phyloP scores from a whole-genome alignment of 30 jellyfish, hydroid and myxozoan genomes.

The Aurelia aurita complex sp. Pacific region DNA sequence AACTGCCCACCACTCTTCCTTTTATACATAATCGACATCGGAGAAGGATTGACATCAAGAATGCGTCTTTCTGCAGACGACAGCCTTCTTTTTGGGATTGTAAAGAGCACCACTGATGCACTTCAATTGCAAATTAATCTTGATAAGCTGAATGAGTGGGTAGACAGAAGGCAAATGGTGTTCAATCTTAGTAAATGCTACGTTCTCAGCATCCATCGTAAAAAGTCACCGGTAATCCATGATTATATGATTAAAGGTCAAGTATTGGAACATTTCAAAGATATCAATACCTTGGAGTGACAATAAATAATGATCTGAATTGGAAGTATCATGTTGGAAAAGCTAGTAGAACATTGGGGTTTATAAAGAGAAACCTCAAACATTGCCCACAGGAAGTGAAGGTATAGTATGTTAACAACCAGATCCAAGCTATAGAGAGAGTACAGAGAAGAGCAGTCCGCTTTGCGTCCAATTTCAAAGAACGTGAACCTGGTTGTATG shows the following conservation, averaged over 20 bases:
- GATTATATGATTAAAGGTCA: constrained; percentile 32
- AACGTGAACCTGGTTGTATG: no score
- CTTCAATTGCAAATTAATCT: not conserved
- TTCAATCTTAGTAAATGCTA: constrained; percentile 35
- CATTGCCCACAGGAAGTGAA: constrained; percentile 43
- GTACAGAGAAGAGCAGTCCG: constrained; percentile 46
- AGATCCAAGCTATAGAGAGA: constrained; percentile 38
- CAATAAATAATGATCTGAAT: constrained; percentile 51
- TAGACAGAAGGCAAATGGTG: not conserved
- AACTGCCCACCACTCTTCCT: constrained; percentile 25
- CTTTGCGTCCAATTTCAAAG: no score
- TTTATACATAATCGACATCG: constrained; percentile 17
- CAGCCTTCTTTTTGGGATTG: constrained; percentile 22
- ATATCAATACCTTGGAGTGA: constrained; percentile 56
- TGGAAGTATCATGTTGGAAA: constrained; percentile 61
- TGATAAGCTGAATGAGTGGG: not conserved
- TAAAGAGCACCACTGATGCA: constrained; percentile 16
- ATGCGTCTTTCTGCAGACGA: constrained; percentile 21
- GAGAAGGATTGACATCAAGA: no score
- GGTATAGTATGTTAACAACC: constrained; percentile 15
- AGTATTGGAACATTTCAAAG: constrained; percentile 41
- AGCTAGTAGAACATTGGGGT: constrained; percentile 44
- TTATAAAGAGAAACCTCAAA: constrained; percentile 57
- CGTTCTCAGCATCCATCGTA: constrained; percentile 24
- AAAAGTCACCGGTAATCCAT: constrained; percentile 34